Evolutionary conservation across 2,797 vertebrate species (phyloP).

Genomic region (Taeniopygia guttata): DNA sequence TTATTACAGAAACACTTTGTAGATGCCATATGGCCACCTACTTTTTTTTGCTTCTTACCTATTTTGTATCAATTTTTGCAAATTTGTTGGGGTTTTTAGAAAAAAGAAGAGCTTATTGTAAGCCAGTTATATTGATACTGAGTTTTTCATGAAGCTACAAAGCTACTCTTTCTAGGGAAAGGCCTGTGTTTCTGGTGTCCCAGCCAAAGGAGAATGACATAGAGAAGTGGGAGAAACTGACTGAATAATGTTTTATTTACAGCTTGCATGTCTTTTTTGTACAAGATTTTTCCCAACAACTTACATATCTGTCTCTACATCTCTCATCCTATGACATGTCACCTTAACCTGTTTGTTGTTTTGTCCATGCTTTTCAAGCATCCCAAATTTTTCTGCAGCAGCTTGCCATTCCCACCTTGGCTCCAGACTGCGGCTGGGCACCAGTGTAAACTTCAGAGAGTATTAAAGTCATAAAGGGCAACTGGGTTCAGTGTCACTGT

Average conservation of each 20-base stretch:
- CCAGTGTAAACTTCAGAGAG: neutral
- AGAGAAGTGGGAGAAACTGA: neutral
- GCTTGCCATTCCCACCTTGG: neutral
- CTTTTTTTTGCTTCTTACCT: neutral
- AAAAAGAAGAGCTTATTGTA: neutral
- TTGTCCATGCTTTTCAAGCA: neutral
- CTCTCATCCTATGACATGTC: neutral
- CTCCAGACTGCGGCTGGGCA: neutral
- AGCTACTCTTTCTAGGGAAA: neutral
- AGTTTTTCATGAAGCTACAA: neutral
- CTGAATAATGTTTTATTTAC: neutral
- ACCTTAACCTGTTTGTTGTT: neutral
- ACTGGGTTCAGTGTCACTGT: neutral
- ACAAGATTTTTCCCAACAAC: neutral
- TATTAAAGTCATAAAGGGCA: neutral
- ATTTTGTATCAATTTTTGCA: neutral
- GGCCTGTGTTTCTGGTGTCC: neutral
- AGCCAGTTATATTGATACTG: neutral
- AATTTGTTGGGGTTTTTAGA: fast-evolving
- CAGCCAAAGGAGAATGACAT: neutral
- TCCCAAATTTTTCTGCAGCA: neutral
- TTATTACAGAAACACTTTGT: neutral
- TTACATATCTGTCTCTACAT: neutral
- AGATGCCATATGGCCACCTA: neutral
- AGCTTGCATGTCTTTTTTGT: neutral